A percentile compares a stretch with the other conserved stretches of the same genome.
These are phyloP conservation scores for Netta rufina DNA, from an alignment of 2,797 vertebrate species.

Conservation along the genomic window DNA sequence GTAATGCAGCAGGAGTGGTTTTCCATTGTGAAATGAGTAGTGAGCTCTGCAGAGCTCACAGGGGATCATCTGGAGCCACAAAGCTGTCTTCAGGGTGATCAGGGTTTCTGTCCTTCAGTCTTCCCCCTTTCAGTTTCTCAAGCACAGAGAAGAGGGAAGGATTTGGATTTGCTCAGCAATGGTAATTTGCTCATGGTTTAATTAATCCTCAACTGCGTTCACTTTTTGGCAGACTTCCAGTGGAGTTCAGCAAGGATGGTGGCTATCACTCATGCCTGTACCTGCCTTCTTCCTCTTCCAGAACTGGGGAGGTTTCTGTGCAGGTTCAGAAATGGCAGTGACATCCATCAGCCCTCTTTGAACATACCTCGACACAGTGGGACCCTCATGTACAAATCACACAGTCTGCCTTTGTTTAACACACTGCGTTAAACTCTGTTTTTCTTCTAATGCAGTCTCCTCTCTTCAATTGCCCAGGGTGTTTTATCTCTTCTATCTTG, in stretches of 20 bases:
- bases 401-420: background rate
- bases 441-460: background rate
- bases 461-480: background rate
- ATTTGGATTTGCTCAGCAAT: slow-evolving; percentile 3
- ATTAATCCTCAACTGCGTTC: slow-evolving; percentile 24
- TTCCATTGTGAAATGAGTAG: background rate
- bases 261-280: slow-evolving; percentile 23
- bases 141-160: background rate
- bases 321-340: slow-evolving; percentile 2
- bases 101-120: background rate
- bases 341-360: background rate
- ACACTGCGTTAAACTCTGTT: background rate
- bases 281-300: slow-evolving; percentile 36
- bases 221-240: slow-evolving; percentile 43
- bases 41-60: background rate
- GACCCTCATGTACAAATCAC: background rate
- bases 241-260: slow-evolving; percentile 1
- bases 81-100: background rate
- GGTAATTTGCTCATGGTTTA: slow-evolving; percentile 28
- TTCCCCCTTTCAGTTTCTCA: background rate
- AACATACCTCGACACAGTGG: background rate
- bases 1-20: background rate
- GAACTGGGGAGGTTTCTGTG: background rate
- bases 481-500: slow-evolving; percentile 44
- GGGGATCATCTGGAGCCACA: background rate